These are phyloP conservation scores for Crioceris asparagi DNA, from an alignment of 2,888 invertebrate genomes.

Conservation along the genomic window DNA sequence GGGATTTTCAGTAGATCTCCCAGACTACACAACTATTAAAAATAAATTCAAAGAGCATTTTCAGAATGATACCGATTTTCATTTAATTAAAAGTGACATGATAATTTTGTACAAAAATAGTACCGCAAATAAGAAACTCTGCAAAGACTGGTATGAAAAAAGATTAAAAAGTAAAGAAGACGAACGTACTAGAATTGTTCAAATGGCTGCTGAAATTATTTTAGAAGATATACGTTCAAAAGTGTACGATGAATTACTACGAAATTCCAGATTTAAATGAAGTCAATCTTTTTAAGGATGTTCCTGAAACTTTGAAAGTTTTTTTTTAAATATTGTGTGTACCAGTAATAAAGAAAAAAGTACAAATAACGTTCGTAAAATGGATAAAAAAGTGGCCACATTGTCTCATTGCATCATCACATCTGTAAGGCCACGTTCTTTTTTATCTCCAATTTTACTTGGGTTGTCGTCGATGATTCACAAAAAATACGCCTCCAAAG, in stretches of 20 bases:
- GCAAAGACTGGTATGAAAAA: slow-evolving; percentile 23
- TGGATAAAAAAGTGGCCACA: slow-evolving; percentile 7
- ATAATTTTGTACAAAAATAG: slow-evolving; percentile 18
- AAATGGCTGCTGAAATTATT: slow-evolving; percentile 27
- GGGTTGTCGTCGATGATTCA: slow-evolving; percentile 14
- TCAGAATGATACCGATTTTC: slow-evolving; percentile 21
- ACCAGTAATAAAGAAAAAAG: slow-evolving; percentile 7
- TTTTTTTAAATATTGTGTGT: slow-evolving; percentile 14
- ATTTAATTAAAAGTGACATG: slow-evolving; percentile 21
- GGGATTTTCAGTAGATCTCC: slow-evolving; percentile 3
- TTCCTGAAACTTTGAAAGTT: slow-evolving; percentile 22
- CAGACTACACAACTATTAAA: slow-evolving; percentile 7
- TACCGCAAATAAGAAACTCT: slow-evolving; percentile 22
- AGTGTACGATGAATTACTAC: slow-evolving; percentile 13
- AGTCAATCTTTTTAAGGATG: slow-evolving; percentile 20
- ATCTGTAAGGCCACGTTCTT: slow-evolving; percentile 14
- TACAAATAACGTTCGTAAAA: slow-evolving; percentile 8
- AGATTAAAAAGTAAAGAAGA: slow-evolving; percentile 22
- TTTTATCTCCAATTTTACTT: slow-evolving; percentile 6
- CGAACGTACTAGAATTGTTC: slow-evolving; percentile 25
- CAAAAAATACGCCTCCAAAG: slow-evolving; percentile 13
- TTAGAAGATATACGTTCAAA: slow-evolving; percentile 22
- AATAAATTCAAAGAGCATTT: slow-evolving; percentile 18
- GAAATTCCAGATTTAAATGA: slow-evolving; percentile 18
- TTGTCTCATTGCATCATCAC: slow-evolving; percentile 9